Evolutionary conservation across 2,888 invertebrate species (phyloP).

Genomic region (Acrobasis suavella): DNA sequence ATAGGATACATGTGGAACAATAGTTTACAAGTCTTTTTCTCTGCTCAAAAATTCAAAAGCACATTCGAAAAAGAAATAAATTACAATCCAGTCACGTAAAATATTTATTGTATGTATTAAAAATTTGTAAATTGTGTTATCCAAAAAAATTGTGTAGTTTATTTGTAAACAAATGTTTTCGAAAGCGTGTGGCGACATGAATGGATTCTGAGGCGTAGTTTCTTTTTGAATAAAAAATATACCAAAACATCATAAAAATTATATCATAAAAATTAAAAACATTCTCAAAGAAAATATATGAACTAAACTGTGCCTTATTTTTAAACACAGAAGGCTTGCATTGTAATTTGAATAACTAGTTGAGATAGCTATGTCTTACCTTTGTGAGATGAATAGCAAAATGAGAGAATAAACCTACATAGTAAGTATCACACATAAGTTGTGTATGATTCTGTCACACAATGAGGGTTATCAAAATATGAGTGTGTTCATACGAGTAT

Average conservation of each 20-base stretch:
- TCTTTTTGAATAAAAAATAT: background rate
- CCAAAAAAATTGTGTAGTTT: background rate
- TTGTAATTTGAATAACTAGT: background rate
- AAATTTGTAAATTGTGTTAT: slow-evolving; percentile 4
- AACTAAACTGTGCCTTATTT: slow-evolving; percentile 20
- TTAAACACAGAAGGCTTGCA: slow-evolving; percentile 2
- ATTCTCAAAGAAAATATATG: background rate
- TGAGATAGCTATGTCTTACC: background rate
- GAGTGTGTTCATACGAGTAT: too few species aligned
- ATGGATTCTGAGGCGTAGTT: slow-evolving; percentile 38
- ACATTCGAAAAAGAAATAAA: too few species aligned
- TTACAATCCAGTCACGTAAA: background rate
- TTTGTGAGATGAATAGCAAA: background rate
- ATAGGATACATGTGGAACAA: background rate
- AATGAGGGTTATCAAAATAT: too few species aligned
- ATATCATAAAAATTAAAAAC: too few species aligned
- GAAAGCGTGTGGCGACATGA: background rate
- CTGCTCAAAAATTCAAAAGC: slow-evolving; percentile 5
- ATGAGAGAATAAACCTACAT: background rate
- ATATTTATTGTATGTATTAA: background rate
- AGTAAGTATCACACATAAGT: background rate
- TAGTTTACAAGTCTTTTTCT: background rate
- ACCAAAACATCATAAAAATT: too few species aligned
- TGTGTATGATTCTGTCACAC: too few species aligned
- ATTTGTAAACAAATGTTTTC: background rate